These are phyloP conservation scores for Eurytoma adleriae DNA, from an alignment of 2,888 invertebrate species.

Conservation along the genomic window DNA sequence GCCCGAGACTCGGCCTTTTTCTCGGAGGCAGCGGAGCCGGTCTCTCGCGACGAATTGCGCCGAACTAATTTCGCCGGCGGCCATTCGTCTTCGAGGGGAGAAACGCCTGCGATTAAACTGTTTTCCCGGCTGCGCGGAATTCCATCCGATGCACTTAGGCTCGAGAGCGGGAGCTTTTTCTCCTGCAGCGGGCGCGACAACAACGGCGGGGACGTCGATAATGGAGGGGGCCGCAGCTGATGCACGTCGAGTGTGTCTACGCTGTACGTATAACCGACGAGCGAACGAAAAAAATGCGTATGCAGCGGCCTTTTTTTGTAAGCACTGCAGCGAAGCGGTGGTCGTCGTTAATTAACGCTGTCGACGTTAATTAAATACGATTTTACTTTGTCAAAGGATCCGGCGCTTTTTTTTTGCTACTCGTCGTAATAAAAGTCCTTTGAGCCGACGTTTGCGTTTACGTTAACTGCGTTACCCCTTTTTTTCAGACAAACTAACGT, in stretches of 20 bases:
- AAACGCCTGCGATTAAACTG: constrained; percentile 37
- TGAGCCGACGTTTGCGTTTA: no score
- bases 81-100: constrained; percentile 31
- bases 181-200: background rate
- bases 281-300: no score
- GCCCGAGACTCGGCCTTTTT: background rate
- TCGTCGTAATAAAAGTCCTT: no score
- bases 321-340: background rate
- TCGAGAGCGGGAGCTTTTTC: constrained; percentile 9
- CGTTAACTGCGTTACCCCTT: no score
- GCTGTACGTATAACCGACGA: background rate
- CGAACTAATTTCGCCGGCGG: constrained; percentile 32
- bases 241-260: constrained; percentile 1
- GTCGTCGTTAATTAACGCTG: no score
- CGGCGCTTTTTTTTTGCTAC: no score
- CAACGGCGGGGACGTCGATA: background rate
- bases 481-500: no score
- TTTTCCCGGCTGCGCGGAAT: constrained; percentile 27
- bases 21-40: constrained; percentile 16
- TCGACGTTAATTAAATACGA: no score
- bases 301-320: background rate
- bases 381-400: no score
- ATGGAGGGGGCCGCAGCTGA: background rate
- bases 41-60: constrained; percentile 42
- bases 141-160: constrained; percentile 15